These are phyloP conservation scores for Antheraea pernyi DNA, from an alignment of 1,140 invertebrate species.

Conservation along the genomic window DNA sequence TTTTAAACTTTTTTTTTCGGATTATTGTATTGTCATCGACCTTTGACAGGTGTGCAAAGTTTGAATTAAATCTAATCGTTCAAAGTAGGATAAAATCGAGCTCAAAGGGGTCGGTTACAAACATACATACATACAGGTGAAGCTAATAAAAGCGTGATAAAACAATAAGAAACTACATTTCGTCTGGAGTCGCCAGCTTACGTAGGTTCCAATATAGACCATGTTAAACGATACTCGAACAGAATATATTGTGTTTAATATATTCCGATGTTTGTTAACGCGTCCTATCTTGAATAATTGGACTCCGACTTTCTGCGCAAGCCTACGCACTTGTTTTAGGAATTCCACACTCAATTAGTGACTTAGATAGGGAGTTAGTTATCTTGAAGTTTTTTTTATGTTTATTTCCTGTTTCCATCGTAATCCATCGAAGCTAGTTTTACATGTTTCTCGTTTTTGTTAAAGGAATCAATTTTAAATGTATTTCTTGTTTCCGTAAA, in stretches of 20 bases:
- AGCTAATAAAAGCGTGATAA: too few relatives aligned
- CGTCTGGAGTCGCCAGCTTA: conserved; percentile 23
- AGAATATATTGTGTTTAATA: conserved; percentile 61
- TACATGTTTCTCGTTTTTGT: background rate
- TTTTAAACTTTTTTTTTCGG: too few relatives aligned
- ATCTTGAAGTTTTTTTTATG: background rate
- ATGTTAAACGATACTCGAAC: conserved; percentile 32
- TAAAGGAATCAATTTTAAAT: background rate
- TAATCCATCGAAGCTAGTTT: background rate
- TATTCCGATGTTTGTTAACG: conserved; percentile 50
- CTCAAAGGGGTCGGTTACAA: too few relatives aligned
- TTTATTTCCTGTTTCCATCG: background rate
- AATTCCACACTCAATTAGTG: conserved; percentile 7
- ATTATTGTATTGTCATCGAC: too few relatives aligned
- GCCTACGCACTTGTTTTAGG: conserved; percentile 8
- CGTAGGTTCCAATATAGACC: conserved; percentile 23
- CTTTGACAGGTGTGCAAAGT: too few relatives aligned
- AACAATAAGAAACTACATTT: background rate
- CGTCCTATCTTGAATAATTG: conserved; percentile 49
- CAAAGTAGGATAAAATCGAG: too few relatives aligned
- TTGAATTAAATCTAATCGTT: too few relatives aligned
- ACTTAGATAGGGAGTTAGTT: background rate
- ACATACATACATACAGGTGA: too few relatives aligned
- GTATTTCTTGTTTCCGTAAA: too few relatives aligned
- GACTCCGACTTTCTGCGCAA: conserved; percentile 7